A percentile compares a stretch with the other conserved stretches of the same genome.
Evolutionary conservation across 2,797 vertebrate genomes (phyloP).

Genomic region (Peromyscus melanophrys): DNA sequence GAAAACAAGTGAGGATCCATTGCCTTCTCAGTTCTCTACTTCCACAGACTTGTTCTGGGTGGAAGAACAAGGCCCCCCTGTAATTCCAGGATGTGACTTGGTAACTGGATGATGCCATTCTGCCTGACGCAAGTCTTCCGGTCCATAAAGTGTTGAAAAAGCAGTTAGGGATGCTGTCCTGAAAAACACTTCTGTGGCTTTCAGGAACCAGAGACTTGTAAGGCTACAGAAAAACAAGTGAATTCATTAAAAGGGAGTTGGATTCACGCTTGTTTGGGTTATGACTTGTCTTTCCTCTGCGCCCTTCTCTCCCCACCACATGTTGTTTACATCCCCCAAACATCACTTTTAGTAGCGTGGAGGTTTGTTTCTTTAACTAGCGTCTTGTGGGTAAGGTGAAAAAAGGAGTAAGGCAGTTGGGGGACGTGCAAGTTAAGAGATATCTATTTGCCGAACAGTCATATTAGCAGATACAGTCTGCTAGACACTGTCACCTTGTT

Average conservation of each 20-base stretch:
- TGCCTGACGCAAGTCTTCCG: background rate
- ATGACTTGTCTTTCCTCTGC: background rate
- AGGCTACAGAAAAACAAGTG: slow-evolving; percentile 1
- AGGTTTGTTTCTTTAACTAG: slow-evolving; percentile 12
- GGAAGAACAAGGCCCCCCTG: background rate
- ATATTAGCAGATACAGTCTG: background rate
- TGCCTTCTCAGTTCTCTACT: background rate
- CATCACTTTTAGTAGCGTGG: background rate
- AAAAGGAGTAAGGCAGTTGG: background rate
- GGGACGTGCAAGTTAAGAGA: background rate
- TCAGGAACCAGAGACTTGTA: slow-evolving; percentile 33
- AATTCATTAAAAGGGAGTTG: background rate
- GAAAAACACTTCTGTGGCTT: slow-evolving; percentile 51
- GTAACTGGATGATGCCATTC: background rate
- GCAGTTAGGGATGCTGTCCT: slow-evolving; percentile 16
- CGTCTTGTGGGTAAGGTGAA: background rate
- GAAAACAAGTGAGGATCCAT: background rate
- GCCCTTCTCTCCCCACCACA: background rate
- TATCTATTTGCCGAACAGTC: slow-evolving; percentile 36
- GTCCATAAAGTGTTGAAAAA: slow-evolving; percentile 45
- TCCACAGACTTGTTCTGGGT: background rate
- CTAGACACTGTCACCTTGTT: slow-evolving; percentile 13
- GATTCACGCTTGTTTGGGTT: background rate
- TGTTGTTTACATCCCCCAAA: background rate
- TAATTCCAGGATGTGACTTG: slow-evolving; percentile 2